phyloP scores from a whole-genome alignment of 1,140 invertebrate genomes.

The Drosophila equinoxialis region DNA sequence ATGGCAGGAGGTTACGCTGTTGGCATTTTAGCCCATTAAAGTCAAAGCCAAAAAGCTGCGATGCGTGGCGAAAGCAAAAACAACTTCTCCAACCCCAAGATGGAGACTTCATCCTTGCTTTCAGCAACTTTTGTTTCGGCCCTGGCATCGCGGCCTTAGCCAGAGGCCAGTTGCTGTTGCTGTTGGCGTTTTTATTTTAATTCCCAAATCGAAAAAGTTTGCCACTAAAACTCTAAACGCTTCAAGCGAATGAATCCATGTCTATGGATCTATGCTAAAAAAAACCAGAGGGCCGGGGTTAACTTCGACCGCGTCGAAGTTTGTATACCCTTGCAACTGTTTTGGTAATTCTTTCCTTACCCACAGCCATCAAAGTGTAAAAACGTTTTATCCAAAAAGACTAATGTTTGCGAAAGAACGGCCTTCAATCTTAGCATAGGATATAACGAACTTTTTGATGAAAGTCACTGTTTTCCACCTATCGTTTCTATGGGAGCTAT shows the following conservation, averaged over 20 bases:
- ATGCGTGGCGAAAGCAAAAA: constrained; percentile 12
- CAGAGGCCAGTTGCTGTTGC: constrained; percentile 31
- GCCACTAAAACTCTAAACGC: constrained; percentile 66
- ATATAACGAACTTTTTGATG: too few relatives aligned
- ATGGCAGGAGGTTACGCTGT: constrained; percentile 25
- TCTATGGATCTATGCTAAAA: constrained; percentile 9
- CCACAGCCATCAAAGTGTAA: too few relatives aligned
- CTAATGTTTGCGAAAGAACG: too few relatives aligned
- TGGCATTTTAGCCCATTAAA: constrained; percentile 14
- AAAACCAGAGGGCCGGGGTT: too few relatives aligned
- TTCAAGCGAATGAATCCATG: constrained; percentile 37
- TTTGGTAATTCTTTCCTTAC: too few relatives aligned
- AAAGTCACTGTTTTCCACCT: too few relatives aligned
- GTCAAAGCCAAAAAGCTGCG: constrained; percentile 12
- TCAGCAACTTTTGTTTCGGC: constrained; percentile 1
- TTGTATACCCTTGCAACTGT: too few relatives aligned
- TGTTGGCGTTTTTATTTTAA: constrained; percentile 66
- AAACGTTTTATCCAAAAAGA: too few relatives aligned
- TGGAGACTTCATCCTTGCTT: not conserved
- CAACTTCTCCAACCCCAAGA: not conserved
- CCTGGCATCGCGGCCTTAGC: constrained; percentile 18
- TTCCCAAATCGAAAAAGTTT: constrained; percentile 80
- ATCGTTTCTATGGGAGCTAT: too few relatives aligned
- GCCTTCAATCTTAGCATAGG: too few relatives aligned
- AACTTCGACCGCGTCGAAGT: too few relatives aligned